Conservation (phyloP, 2,888 invertebrate genomes). For the Rhimphoctona megacephalus region DNA sequence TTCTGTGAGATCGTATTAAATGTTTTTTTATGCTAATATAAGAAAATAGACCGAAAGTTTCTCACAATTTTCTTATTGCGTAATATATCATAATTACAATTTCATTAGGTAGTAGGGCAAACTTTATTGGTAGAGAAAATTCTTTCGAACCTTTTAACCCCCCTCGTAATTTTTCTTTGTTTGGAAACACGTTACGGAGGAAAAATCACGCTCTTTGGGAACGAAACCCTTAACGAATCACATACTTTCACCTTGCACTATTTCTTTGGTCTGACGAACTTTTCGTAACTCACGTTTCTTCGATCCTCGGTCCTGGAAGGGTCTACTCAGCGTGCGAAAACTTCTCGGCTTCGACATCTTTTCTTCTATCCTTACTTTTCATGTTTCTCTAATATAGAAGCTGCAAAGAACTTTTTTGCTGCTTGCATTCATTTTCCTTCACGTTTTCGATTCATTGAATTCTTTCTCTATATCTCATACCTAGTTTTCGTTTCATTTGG, state of each 20-base stretch:
- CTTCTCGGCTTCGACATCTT: conserved; percentile 44
- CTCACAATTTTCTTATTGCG: neutral
- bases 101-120: conserved; percentile 24
- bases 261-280: conserved; percentile 47
- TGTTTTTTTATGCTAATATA: neutral
- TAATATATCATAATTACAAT: conserved; percentile 32
- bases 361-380: conserved; percentile 26
- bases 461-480: neutral
- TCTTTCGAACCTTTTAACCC: conserved; percentile 28
- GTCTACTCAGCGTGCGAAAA: conserved; percentile 47
- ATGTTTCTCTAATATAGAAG: conserved; percentile 11
- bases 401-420: conserved; percentile 41
- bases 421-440: conserved; percentile 26
- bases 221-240: conserved; percentile 57
- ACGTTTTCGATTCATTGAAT: neutral
- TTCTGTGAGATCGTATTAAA: neutral
- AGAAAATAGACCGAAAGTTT: neutral
- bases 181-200: conserved; percentile 25
- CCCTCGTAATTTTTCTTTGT: conserved; percentile 28
- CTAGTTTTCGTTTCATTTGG: neutral
- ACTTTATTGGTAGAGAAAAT: conserved; percentile 20
- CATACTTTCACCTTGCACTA: conserved; percentile 48
- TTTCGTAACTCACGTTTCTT: conserved; percentile 61
- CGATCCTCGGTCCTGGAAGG: conserved; percentile 49
- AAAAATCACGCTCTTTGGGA: conserved; percentile 57